phyloP scores from a whole-genome alignment of 2,113 vertebrate species.

The human (Homo sapiens) region GRCh38 chr3:171322001-171322500 shows the following conservation, averaged over 20 bases:
- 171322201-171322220: not conserved
- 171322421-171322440: not conserved
- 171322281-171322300: not conserved
- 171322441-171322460: not conserved
- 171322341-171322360: not conserved
- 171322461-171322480: not conserved
- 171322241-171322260: not conserved
- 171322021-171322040: not conserved
- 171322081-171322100: slow-evolving; percentile 4
- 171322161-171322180: slow-evolving; percentile 5
- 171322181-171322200: not conserved
- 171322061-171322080: slow-evolving; percentile 30
- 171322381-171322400: not conserved
- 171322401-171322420: not conserved
- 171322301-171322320: slow-evolving; percentile 31
- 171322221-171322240: not conserved
- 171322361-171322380: not conserved
- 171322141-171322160: not conserved
- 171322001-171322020: not conserved
- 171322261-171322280: not conserved
- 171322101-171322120: not conserved
- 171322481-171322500: not conserved
- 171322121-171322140: not conserved
- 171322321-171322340: not conserved
- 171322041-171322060: not conserved